A percentile compares a stretch with the other conserved stretches of the same genome.
These are phyloP conservation scores for Drosophila parvula DNA, from an alignment of 1,140 invertebrate species.

Conservation along the genomic window DNA sequence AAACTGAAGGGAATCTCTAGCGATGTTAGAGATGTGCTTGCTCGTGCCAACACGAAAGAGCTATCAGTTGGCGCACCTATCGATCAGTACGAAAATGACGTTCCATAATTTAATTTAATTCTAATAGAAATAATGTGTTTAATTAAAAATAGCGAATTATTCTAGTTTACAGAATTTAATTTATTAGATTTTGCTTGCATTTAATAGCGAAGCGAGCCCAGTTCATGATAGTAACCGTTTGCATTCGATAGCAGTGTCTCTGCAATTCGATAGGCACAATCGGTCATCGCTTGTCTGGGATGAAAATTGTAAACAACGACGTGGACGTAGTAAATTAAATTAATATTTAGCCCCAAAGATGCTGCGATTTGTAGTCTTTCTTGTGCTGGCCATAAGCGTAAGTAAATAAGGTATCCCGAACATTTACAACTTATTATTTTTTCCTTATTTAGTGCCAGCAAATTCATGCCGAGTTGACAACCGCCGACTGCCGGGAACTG, in stretches of 20 bases:
- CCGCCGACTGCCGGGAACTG: conserved; percentile 90
- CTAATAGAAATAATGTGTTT: too few species aligned
- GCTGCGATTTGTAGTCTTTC: conserved; percentile 24
- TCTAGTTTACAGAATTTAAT: neutral
- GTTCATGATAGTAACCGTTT: neutral
- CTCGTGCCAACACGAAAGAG: neutral
- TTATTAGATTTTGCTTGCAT: neutral
- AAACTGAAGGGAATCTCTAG: neutral
- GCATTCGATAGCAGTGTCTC: conserved; percentile 13
- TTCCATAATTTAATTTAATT: neutral
- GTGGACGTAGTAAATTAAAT: conserved; percentile 65
- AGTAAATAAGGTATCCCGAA: neutral
- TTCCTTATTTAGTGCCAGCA: conserved; percentile 30
- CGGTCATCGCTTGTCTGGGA: conserved; percentile 4
- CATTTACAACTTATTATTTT: neutral
- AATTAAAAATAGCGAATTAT: neutral
- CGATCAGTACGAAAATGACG: neutral
- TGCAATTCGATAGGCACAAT: too few species aligned
- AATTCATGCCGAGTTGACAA: conserved; percentile 56
- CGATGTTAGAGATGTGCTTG: neutral
- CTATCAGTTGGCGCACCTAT: neutral
- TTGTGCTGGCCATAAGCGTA: conserved; percentile 48
- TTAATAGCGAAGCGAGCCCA: neutral
- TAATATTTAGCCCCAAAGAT: conserved; percentile 49
- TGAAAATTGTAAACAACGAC: conserved; percentile 68